These are phyloP conservation scores for Leptinotarsa juncta DNA, from an alignment of 2,888 invertebrate species.

Conservation along the genomic window DNA sequence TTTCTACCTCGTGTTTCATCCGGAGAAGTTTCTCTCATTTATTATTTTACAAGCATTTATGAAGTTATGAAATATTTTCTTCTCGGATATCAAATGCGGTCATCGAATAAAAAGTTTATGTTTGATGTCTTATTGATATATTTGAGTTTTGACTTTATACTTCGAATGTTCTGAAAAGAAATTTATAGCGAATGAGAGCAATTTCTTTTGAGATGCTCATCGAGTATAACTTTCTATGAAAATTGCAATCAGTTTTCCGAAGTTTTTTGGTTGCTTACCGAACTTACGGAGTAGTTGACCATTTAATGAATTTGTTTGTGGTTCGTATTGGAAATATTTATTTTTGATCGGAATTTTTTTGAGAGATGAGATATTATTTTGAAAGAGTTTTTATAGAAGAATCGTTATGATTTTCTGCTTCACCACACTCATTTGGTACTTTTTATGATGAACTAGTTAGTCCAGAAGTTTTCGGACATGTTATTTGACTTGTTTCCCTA, in stretches of 20 bases:
- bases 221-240: not conserved
- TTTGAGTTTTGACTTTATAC: slow-evolving; percentile 12
- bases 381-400: no score
- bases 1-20: not conserved
- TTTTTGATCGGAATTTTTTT: no score
- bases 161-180: slow-evolving; percentile 20
- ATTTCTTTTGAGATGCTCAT: not conserved
- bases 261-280: not conserved
- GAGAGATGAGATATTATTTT: no score
- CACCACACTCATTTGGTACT: no score
- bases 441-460: no score
- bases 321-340: no score
- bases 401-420: no score
- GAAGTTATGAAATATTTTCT: slow-evolving; percentile 18
- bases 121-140: slow-evolving; percentile 17
- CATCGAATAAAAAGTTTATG: slow-evolving; percentile 14
- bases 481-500: no score
- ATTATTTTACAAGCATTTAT: slow-evolving; percentile 24
- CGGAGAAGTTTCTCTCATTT: slow-evolving; percentile 20
- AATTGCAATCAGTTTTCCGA: not conserved
- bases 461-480: no score
- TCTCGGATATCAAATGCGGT: slow-evolving; percentile 17
- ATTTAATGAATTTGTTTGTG: not conserved
- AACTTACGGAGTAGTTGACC: not conserved
- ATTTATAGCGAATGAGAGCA: not conserved